Percentiles rank a stretch among this genome's conserved stretches.
Conservation (phyloP, 1,140 invertebrate species). For the Nymphalis io region DNA sequence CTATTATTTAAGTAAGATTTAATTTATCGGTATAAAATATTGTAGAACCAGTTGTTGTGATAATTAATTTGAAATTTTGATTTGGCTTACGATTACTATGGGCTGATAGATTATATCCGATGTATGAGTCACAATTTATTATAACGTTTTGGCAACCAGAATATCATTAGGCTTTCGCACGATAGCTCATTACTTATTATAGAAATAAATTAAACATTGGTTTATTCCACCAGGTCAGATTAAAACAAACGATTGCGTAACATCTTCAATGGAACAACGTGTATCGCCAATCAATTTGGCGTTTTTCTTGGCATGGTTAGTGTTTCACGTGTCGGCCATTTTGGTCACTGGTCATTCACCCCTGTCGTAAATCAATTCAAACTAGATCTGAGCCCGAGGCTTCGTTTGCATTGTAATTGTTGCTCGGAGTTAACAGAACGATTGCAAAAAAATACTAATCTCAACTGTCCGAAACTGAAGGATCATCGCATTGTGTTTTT, state of each 20-base stretch:
- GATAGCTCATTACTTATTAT: neutral
- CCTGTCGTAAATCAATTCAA: conserved; percentile 29
- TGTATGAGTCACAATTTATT: conserved; percentile 7
- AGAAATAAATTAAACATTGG: neutral
- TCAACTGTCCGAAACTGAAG: neutral
- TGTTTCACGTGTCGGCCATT: conserved; percentile 54
- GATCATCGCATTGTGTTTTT: conserved; percentile 14
- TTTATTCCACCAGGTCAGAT: neutral
- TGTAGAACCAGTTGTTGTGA: neutral
- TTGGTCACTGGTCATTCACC: conserved; percentile 51
- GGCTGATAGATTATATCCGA: conserved; percentile 15
- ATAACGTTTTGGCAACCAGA: conserved; percentile 5
- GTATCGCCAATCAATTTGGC: conserved; percentile 42
- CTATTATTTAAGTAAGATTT: too few relatives aligned
- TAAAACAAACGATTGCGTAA: too few relatives aligned
- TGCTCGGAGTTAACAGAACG: conserved; percentile 4
- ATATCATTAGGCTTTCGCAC: neutral
- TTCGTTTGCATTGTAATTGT: conserved; percentile 29
- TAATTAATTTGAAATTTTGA: neutral
- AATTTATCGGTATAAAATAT: neutral
- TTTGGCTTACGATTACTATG: conserved; percentile 16
- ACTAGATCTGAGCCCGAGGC: conserved; percentile 30
- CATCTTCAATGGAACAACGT: conserved; percentile 24
- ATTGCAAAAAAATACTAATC: conserved; percentile 27
- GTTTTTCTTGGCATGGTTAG: conserved; percentile 39